A percentile compares a stretch with the other conserved stretches of the same genome.
phyloP scores from a whole-genome alignment of 1,140 invertebrate genomes.

The Camponotus floridanus region DNA sequence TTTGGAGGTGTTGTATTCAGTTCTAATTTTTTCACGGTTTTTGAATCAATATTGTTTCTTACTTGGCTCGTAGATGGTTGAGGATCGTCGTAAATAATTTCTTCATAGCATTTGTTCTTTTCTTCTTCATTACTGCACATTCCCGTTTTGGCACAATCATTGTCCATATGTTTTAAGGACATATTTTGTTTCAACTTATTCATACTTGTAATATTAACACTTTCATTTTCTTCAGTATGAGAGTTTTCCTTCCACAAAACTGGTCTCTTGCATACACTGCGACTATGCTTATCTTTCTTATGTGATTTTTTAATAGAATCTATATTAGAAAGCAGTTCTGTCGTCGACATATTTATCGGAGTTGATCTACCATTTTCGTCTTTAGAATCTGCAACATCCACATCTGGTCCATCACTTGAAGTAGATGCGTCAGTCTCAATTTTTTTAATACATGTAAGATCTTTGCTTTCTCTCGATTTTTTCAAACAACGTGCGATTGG shows the following conservation, averaged over 20 bases:
- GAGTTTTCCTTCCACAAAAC: constrained; percentile 9
- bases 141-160: not conserved
- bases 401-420: constrained; percentile 1
- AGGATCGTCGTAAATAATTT: constrained; percentile 37
- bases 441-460: not conserved
- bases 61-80: constrained; percentile 65
- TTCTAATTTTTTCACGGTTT: constrained; percentile 3
- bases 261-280: not conserved
- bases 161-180: not conserved
- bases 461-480: constrained; percentile 11
- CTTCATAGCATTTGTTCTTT: not conserved
- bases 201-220: constrained; percentile 5
- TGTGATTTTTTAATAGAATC: constrained; percentile 83
- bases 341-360: constrained; percentile 73
- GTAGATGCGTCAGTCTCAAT: not conserved
- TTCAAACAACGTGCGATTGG: constrained; percentile 46
- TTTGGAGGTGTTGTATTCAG: constrained; percentile 78
- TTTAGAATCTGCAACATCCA: not conserved
- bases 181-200: not conserved
- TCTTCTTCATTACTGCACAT: not conserved
- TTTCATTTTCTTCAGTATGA: not conserved
- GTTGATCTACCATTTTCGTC: constrained; percentile 72
- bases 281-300: constrained; percentile 79
- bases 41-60: not conserved
- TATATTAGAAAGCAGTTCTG: constrained; percentile 74